Conservation (phyloP, 2,888 invertebrate species). For the Agrotis segetum region DNA sequence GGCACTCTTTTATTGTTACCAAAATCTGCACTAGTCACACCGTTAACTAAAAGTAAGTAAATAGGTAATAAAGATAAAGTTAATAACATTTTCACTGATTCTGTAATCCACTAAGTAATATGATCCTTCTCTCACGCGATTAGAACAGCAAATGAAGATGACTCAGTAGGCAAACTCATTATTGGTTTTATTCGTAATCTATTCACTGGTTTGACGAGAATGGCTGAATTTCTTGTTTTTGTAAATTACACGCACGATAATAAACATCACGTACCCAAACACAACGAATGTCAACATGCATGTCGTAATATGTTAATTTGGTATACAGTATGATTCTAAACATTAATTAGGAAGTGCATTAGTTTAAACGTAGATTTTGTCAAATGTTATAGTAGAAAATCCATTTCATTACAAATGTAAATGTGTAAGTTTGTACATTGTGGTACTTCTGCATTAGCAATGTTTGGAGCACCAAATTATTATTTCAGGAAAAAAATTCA, state of each 20-base stretch:
- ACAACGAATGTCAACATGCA: conserved; percentile 29
- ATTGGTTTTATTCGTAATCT: conserved; percentile 75
- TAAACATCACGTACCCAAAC: conserved; percentile 32
- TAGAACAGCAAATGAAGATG: conserved; percentile 79
- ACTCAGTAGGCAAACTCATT: conserved; percentile 73
- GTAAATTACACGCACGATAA: conserved; percentile 29
- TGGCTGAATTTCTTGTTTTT: conserved; percentile 48
- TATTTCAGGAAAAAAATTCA: conserved; percentile 52
- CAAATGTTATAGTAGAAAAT: not conserved
- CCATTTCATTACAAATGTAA: not conserved
- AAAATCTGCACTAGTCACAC: conserved; percentile 62
- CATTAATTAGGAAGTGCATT: not conserved
- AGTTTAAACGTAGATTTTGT: not conserved
- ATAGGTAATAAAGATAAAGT: conserved; percentile 37
- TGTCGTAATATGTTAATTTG: conserved; percentile 4
- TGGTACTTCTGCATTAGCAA: not conserved
- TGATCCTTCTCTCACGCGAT: conserved; percentile 77
- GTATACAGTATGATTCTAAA: conserved; percentile 35
- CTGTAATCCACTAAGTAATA: conserved; percentile 57
- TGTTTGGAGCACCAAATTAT: not conserved
- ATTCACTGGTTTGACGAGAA: conserved; percentile 83
- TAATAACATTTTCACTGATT: conserved; percentile 58
- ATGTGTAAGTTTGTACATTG: no score
- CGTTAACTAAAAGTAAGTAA: conserved; percentile 51
- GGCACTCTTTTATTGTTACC: conserved; percentile 47